Base-by-base conservation (phyloP, 2,888 invertebrate species). In the Sarcophaga variegata region DNA sequence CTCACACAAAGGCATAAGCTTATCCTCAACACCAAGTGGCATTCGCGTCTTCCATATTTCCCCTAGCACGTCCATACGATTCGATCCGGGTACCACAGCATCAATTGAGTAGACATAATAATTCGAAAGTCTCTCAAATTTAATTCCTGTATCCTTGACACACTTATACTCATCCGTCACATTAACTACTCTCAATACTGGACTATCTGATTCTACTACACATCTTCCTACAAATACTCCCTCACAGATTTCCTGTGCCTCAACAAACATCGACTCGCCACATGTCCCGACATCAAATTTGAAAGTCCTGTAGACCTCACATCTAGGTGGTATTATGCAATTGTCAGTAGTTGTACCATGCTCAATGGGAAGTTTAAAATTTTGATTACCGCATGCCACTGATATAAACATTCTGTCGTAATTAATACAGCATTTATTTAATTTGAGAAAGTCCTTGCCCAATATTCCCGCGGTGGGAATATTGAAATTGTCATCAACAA, bases 151-250 rank as follows among this genome's bases (percentile, higher is more conserved):
- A 10, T 17, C 45, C 8, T 67, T 37, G 27, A 67, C 45, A 67
- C 66, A 37, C 45, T 67, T 27, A 67, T 45, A 67, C 20, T 20
- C 45, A 37, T 67, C 45, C 37, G 66, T 45, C n/a, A 67, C 37
- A 12, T 67, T 67, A 37, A 67, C 66, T 45, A 67, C 45, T 67
- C 20, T 67, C n/a, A 67, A 27, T 45, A 67, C 45, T 17, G 66
- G 66, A 37, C 20, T 67, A 12, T 67, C n/a, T 10, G 14, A 45
- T 17, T 67, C 45, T 8, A 67, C 45, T 45, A 37, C 45, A 20
- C 37, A 27, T 67, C 66, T 67, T 45, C 66, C 45, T 67, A n/a
- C n/a, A 67, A 45, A 67, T 17, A 67, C 66, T 67, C 66, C 45
- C n/a, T 67, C 66, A 27, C 37, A 20, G 17, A 67, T 67, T 37